phyloP scores from a whole-genome alignment of 2,113 vertebrate species.

The Propithecus coquereli region DNA sequence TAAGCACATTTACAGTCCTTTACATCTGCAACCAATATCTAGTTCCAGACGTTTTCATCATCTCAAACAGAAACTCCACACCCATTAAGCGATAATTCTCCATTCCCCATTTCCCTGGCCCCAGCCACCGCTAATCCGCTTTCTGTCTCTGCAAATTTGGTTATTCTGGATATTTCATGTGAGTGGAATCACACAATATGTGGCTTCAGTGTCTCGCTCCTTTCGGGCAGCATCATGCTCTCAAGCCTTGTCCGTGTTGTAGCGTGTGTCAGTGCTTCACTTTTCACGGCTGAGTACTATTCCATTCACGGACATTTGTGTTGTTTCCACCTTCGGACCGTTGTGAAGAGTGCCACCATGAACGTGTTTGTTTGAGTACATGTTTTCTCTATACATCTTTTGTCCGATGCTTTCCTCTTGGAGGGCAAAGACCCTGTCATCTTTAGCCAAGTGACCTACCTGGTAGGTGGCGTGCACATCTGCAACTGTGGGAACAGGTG shows the following conservation, averaged over 20 bases:
- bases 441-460: not conserved
- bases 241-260: not conserved
- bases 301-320: too few relatives aligned
- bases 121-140: not conserved
- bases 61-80: not conserved
- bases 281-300: not conserved
- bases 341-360: too few relatives aligned
- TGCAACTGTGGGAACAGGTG: not conserved
- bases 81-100: not conserved
- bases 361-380: not conserved
- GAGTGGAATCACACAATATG: not conserved
- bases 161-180: not conserved
- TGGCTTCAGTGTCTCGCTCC: not conserved
- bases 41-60: not conserved
- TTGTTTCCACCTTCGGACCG: not conserved
- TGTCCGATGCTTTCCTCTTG: not conserved
- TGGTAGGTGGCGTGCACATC: too few relatives aligned
- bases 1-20: not conserved
- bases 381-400: not conserved
- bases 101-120: not conserved
- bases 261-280: not conserved
- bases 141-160: not conserved
- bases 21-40: not conserved
- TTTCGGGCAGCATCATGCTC: not conserved
- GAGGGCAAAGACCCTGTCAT: not conserved